Percentiles rank a stretch among this genome's conserved stretches.
These are phyloP conservation scores for Myotis lucifugus DNA, from an alignment of 2,113 vertebrate species.

Conservation along the genomic window DNA sequence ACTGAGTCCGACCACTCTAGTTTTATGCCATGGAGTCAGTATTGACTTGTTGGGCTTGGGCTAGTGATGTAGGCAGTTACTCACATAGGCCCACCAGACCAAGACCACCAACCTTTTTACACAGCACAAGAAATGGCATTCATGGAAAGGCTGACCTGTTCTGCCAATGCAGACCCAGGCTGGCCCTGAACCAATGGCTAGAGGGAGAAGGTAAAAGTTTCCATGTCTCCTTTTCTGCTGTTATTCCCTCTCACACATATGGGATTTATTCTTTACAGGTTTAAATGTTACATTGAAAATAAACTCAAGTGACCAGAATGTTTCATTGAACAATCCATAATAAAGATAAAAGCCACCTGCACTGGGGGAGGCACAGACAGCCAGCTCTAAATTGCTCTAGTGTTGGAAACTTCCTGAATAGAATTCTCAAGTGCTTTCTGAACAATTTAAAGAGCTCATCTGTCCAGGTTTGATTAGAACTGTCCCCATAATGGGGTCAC, in stretches of 20 bases:
- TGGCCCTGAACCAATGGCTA: constrained; percentile 67
- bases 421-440: constrained; percentile 64
- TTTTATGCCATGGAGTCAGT: not conserved
- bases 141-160: constrained; percentile 26
- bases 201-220: constrained; percentile 49
- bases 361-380: not conserved
- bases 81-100: not conserved
- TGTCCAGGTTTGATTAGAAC: constrained; percentile 63
- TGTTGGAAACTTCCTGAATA: constrained; percentile 72
- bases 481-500: constrained; percentile 59
- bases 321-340: constrained; percentile 61
- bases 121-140: constrained; percentile 1
- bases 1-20: not conserved
- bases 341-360: constrained; percentile 74
- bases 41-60: not conserved
- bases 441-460: constrained; percentile 63
- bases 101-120: constrained; percentile 21
- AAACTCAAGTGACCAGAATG: constrained; percentile 64
- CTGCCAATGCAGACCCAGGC: not conserved
- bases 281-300: constrained; percentile 42
- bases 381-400: constrained; percentile 67
- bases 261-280: constrained; percentile 73
- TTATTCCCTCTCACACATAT: constrained; percentile 52
- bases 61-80: constrained; percentile 3
- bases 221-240: not conserved